These are phyloP conservation scores for Antennarius maculatus DNA, from an alignment of 2,797 vertebrate genomes.

Conservation along the genomic window DNA sequence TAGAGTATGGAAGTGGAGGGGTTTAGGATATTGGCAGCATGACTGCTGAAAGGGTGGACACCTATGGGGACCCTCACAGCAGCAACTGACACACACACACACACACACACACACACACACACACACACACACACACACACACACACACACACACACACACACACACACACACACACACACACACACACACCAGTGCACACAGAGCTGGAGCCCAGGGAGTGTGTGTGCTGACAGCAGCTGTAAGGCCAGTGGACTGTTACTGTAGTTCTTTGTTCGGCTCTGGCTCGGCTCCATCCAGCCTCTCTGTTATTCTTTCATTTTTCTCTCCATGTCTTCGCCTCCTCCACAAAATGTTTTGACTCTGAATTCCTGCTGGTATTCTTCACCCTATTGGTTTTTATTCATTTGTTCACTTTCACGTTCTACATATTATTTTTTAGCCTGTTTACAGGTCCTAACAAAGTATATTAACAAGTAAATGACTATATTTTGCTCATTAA, in stretches of 20 bases:
- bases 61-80: slow-evolving; percentile 68
- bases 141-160: no score
- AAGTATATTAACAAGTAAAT: not conserved
- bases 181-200: not conserved
- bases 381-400: not conserved
- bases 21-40: slow-evolving; percentile 70
- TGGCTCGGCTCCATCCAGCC: slow-evolving; percentile 65
- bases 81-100: slow-evolving; percentile 41
- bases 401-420: slow-evolving; percentile 4
- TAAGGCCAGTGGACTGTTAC: slow-evolving; percentile 74
- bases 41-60: slow-evolving; percentile 73
- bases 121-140: no score
- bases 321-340: slow-evolving; percentile 10
- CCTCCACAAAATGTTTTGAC: slow-evolving; percentile 10
- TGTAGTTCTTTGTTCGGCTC: slow-evolving; percentile 78
- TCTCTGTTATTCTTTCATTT: slow-evolving; percentile 32
- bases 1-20: slow-evolving; percentile 45
- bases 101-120: not conserved
- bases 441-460: not conserved
- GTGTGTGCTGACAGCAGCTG: slow-evolving; percentile 73
- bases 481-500: not conserved
- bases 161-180: slow-evolving; percentile 23
- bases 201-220: slow-evolving; percentile 51
- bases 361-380: slow-evolving; percentile 13
- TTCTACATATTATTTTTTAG: not conserved